These are phyloP conservation scores for Babylonia areolata DNA, from an alignment of 1,140 invertebrate species.

Conservation along the genomic window DNA sequence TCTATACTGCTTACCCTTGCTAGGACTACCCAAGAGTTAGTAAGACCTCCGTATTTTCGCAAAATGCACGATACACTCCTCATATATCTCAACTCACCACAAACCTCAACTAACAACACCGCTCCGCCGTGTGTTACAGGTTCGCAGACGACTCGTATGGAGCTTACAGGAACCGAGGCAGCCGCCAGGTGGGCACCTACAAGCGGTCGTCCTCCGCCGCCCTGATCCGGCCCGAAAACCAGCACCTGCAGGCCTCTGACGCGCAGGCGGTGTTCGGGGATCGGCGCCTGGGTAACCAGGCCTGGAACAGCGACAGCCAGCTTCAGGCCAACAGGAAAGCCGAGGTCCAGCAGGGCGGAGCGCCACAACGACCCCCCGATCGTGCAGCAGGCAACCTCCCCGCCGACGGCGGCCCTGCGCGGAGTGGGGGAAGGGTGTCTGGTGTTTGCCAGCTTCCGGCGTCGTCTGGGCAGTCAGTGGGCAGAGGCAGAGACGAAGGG, in stretches of 20 bases:
- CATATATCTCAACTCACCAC: background rate
- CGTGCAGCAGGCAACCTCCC: slow-evolving; percentile 26
- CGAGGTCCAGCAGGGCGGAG: background rate
- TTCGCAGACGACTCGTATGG: slow-evolving; percentile 70
- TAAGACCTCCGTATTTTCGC: background rate
- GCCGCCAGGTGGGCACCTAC: slow-evolving; percentile 61
- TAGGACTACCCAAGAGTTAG: too few relatives aligned
- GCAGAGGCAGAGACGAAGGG: background rate
- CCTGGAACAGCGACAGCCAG: slow-evolving; percentile 53
- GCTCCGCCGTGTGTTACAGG: slow-evolving; percentile 46
- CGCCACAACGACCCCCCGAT: slow-evolving; percentile 15
- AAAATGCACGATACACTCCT: too few relatives aligned
- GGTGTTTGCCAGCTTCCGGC: background rate
- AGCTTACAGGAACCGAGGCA: slow-evolving; percentile 58
- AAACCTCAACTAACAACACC: background rate
- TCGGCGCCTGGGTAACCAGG: slow-evolving; percentile 33
- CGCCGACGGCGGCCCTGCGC: slow-evolving; percentile 22
- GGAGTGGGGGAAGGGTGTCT: background rate
- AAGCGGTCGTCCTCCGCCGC: slow-evolving; percentile 62
- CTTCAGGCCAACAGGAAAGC: background rate
- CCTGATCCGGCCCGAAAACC: slow-evolving; percentile 48
- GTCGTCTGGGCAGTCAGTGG: background rate
- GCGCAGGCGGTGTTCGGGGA: slow-evolving; percentile 40
- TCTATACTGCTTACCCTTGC: background rate
- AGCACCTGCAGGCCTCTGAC: slow-evolving; percentile 39